Percentiles rank a stretch among this genome's conserved stretches.
Conservation (phyloP, 53 echinoderm and acorn worm genomes). For the Mesocentrotus franciscanus region DNA sequence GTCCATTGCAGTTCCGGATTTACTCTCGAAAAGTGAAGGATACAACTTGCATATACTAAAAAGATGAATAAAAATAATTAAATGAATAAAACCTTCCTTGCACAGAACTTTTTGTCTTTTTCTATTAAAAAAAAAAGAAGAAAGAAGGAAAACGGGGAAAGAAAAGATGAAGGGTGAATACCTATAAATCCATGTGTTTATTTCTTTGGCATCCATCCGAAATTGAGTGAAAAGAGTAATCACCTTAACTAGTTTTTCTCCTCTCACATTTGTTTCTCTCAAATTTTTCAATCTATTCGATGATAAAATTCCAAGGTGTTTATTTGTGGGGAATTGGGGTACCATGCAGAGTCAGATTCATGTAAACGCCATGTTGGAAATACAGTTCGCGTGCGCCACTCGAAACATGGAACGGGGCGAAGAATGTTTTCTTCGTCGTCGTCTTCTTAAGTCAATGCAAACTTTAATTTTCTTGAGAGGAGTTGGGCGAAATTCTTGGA, state of each 20-base stretch:
- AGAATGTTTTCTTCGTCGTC: neutral
- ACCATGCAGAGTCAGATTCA: neutral
- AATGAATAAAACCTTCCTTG: too few relatives aligned
- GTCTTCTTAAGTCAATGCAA: neutral
- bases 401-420: neutral
- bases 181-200: neutral
- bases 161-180: neutral
- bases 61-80: too few relatives aligned
- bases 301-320: constrained; percentile 18
- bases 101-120: too few relatives aligned
- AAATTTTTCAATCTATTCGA: neutral
- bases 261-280: neutral
- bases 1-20: neutral
- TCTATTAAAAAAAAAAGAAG: neutral
- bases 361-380: neutral
- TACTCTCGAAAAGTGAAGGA: neutral
- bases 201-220: neutral
- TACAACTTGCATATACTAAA: neutral
- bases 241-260: neutral
- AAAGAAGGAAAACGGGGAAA: neutral
- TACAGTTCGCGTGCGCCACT: neutral
- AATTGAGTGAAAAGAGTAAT: neutral
- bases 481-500: neutral
- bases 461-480: constrained; percentile 23
- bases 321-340: neutral